A percentile compares a stretch with the other conserved stretches of the same genome.
Conservation (phyloP, 2,113 vertebrate genomes). For the Crotophaga sulcirostris region DNA sequence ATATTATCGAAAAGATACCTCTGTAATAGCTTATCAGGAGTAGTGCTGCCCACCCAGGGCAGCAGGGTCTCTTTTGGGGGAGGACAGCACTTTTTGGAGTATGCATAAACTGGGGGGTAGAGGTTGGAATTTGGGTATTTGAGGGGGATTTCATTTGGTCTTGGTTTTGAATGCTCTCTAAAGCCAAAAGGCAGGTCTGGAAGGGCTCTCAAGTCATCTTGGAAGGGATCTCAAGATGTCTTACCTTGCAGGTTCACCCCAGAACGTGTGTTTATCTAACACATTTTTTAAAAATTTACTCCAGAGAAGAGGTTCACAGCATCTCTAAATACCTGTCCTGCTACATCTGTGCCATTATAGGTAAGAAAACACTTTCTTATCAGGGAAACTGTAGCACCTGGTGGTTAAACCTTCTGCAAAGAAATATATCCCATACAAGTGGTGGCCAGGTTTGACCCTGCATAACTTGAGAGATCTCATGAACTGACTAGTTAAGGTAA, state of each 20-base stretch:
- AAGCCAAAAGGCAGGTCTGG: neutral
- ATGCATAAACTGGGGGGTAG: rapidly evolving
- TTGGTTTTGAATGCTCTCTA: neutral
- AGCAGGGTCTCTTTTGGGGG: neutral
- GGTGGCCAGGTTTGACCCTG: neutral
- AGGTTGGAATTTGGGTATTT: neutral
- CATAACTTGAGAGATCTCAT: neutral
- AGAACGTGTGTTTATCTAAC: neutral
- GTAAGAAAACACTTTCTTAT: conserved; percentile 45
- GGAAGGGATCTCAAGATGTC: neutral
- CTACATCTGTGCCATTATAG: neutral
- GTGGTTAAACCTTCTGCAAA: conserved; percentile 6
- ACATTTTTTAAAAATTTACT: neutral
- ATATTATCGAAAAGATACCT: neutral
- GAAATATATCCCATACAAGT: neutral
- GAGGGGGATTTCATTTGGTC: neutral
- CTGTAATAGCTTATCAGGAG: neutral
- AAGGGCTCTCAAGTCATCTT: neutral
- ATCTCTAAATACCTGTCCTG: neutral
- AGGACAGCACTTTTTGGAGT: neutral
- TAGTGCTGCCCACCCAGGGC: neutral
- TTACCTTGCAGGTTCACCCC: neutral
- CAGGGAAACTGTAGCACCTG: conserved; percentile 12
- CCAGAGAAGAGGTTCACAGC: neutral
- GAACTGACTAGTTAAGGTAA: neutral